Conservation (phyloP, 2,113 vertebrate species). For the Nycticryphes semicollaris region DNA sequence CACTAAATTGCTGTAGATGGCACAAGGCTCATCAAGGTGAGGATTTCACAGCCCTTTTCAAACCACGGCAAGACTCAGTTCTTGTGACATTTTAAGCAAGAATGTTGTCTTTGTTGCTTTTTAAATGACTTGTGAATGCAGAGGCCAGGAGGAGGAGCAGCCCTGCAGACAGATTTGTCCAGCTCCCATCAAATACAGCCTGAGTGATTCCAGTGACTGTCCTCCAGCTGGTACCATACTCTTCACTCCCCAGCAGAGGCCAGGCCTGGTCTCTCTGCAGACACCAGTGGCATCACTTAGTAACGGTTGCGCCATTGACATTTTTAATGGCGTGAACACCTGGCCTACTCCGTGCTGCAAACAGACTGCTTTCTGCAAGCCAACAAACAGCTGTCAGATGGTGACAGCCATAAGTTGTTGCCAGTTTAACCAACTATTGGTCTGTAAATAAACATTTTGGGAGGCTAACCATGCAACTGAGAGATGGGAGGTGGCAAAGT, state of each 20-base stretch:
- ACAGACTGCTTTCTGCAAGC: not conserved
- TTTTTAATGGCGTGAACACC: not conserved
- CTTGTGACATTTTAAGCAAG: not conserved
- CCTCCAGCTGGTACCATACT: not conserved
- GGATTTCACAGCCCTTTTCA: not conserved
- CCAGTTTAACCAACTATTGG: not conserved
- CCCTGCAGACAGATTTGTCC: not conserved
- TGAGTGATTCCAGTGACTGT: rapidly evolving
- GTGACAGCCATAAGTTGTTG: not conserved
- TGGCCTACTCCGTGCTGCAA: not conserved
- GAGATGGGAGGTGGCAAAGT: not conserved
- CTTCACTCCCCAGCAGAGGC: no score
- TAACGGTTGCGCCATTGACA: not conserved
- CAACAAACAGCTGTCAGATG: not conserved
- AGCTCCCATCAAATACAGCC: not conserved
- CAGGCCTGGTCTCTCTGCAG: not conserved
- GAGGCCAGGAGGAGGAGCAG: not conserved
- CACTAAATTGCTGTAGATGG: not conserved
- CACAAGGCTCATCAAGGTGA: not conserved
- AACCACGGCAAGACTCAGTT: not conserved
- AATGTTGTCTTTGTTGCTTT: not conserved
- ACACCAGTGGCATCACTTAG: not conserved
- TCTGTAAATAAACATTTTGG: not conserved
- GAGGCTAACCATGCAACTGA: not conserved
- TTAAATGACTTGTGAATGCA: not conserved